These are phyloP conservation scores for Rhabditoides inermis DNA, from an alignment of 2,888 invertebrate species.

Conservation along the genomic window DNA sequence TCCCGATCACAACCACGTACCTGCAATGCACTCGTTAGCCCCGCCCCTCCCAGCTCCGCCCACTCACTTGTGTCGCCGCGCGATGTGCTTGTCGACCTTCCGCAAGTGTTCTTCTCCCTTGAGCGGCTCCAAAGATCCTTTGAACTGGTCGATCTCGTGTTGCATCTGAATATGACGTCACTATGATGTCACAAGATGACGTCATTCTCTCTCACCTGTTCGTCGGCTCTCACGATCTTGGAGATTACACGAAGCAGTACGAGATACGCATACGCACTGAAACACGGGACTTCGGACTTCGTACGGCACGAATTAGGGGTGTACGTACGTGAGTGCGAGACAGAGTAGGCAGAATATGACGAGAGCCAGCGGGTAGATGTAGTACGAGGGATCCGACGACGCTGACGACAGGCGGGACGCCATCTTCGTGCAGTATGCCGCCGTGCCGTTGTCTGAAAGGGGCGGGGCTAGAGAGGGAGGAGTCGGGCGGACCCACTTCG, in stretches of 20 bases:
- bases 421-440: background rate
- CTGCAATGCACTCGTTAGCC: too few species aligned
- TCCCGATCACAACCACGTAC: conserved; percentile 41
- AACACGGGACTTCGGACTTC: too few species aligned
- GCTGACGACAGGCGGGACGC: conserved; percentile 15
- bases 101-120: conserved; percentile 4
- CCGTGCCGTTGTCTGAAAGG: conserved; percentile 7
- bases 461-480: background rate
- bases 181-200: conserved; percentile 6
- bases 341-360: conserved; percentile 32
- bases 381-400: conserved; percentile 16
- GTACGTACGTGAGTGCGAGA: conserved; percentile 30
- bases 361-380: conserved; percentile 19
- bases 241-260: conserved; percentile 25
- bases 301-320: too few species aligned
- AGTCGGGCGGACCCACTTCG: background rate
- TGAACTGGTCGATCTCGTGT: too few species aligned
- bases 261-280: conserved; percentile 28
- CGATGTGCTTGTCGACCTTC: conserved; percentile 2
- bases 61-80: conserved; percentile 34
- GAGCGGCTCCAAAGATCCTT: conserved; percentile 13
- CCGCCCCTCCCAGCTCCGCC: conserved; percentile 38
- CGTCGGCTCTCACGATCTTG: conserved; percentile 21
- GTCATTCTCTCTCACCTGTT: conserved; percentile 1
- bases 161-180: background rate